Conservation (phyloP, 2,113 vertebrate genomes). For the Onychostruthus taczanowskii region DNA sequence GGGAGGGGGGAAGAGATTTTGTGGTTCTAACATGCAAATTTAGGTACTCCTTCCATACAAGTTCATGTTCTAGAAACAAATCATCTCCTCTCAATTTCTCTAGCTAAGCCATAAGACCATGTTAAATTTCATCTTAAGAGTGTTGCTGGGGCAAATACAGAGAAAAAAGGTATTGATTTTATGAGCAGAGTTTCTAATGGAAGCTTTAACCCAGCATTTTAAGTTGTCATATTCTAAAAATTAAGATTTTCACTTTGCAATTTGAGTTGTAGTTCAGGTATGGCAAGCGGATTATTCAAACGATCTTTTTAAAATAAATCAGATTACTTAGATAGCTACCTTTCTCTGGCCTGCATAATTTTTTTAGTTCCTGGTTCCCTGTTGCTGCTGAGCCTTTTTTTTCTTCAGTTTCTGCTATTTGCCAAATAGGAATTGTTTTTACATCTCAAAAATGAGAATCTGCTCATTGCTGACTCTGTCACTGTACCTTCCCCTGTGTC, state of each 20-base stretch:
- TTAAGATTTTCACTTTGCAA: not conserved
- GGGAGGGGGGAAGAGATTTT: not conserved
- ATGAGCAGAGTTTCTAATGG: not conserved
- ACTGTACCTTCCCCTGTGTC: not conserved
- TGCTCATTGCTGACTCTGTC: not conserved
- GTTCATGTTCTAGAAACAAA: not conserved
- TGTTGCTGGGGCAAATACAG: not conserved
- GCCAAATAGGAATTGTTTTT: not conserved
- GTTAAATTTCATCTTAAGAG: not conserved
- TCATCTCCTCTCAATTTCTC: not conserved
- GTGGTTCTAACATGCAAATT: not conserved
- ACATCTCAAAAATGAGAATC: not conserved
- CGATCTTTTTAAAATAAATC: not conserved
- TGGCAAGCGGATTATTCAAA: not conserved
- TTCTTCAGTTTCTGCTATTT: not conserved
- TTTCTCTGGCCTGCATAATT: not conserved
- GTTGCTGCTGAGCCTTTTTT: not conserved
- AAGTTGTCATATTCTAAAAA: not conserved
- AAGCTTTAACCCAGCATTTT: not conserved
- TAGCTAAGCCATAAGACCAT: not conserved
- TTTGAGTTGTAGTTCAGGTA: not conserved
- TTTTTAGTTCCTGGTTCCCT: not conserved
- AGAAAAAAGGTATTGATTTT: not conserved
- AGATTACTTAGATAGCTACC: not conserved
- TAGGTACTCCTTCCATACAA: not conserved